Evolutionary conservation across 2,113 vertebrate genomes (phyloP).

Genomic region (Gorilla gorilla): DNA sequence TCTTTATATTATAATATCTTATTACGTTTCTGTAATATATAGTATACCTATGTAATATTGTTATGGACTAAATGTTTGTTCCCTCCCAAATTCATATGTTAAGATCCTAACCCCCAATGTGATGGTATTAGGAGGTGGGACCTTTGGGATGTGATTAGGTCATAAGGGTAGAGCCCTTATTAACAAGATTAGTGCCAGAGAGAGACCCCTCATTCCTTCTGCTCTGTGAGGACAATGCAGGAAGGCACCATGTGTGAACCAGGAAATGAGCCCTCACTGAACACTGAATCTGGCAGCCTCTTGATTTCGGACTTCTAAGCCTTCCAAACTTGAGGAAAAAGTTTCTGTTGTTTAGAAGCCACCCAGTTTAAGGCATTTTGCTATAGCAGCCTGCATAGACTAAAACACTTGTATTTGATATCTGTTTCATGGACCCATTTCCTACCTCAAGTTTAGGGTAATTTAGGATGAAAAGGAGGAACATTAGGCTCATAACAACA

Average conservation of each 20-base stretch:
- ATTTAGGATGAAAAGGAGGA: not conserved
- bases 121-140: not conserved
- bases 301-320: no score
- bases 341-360: no score
- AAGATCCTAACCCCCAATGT: no score
- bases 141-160: not conserved
- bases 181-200: no score
- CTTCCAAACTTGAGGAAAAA: not conserved
- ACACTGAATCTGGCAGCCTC: not conserved
- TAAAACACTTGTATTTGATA: not conserved
- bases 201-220: no score
- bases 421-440: not conserved
- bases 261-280: not conserved
- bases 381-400: not conserved
- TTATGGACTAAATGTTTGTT: no score
- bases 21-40: no score
- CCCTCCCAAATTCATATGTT: not conserved
- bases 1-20: no score
- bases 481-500: fast-evolving
- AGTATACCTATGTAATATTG: no score
- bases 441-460: not conserved
- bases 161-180: not conserved
- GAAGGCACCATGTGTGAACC: no score
- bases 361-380: not conserved
- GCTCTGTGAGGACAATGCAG: not conserved